Evolutionary conservation across 2,888 invertebrate species (phyloP).

Genomic region (Stenchaetothrips biformis): DNA sequence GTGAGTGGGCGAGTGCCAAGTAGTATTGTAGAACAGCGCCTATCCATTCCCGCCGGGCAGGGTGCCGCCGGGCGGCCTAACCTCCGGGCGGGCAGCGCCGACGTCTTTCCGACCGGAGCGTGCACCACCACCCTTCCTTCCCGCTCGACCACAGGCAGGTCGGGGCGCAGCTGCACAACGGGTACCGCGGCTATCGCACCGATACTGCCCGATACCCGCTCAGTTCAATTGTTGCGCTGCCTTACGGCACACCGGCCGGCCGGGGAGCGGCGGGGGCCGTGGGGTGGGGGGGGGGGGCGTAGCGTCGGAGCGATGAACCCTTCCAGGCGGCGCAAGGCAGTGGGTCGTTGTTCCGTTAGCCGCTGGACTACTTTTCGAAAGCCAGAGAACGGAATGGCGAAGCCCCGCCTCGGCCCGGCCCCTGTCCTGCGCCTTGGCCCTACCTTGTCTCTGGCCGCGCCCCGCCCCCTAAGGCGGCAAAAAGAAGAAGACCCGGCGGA

Average conservation of each 20-base stretch:
- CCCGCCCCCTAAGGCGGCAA: neutral
- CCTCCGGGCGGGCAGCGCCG: too few species aligned
- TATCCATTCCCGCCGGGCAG: neutral
- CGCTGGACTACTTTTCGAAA: slow-evolving; percentile 23
- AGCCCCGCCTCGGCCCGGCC: neutral
- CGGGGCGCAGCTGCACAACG: too few species aligned
- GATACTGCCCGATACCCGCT: too few species aligned
- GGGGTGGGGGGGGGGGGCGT: neutral
- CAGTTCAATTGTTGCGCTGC: too few species aligned
- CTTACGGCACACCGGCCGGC: neutral
- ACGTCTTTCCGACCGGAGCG: too few species aligned
- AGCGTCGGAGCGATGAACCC: neutral
- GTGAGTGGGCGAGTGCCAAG: too few species aligned
- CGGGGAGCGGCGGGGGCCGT: neutral
- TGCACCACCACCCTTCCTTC: too few species aligned
- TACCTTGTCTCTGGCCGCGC: neutral
- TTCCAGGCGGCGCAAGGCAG: slow-evolving; percentile 9
- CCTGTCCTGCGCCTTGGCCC: neutral
- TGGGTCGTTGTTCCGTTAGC: slow-evolving; percentile 14
- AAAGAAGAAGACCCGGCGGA: neutral
- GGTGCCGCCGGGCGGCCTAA: neutral
- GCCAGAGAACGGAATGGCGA: slow-evolving; percentile 3
- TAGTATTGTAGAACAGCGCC: too few species aligned
- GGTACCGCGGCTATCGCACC: too few species aligned
- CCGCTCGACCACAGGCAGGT: too few species aligned